phyloP scores from a whole-genome alignment of 1,140 invertebrate genomes.

The Brachionus rotundiformis region DNA sequence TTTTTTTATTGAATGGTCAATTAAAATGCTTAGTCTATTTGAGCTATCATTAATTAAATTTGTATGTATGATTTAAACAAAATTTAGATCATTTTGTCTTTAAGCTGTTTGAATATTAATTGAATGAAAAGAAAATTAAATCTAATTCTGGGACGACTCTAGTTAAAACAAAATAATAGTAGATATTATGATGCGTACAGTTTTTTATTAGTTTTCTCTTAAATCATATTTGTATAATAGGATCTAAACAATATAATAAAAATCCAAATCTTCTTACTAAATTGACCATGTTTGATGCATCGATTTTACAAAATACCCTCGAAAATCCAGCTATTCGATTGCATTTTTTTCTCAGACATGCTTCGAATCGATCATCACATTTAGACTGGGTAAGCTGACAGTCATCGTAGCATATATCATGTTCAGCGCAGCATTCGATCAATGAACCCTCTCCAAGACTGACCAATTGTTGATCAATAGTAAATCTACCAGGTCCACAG shows the following conservation, averaged over 20 bases:
- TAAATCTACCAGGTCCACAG: conserved; percentile 13
- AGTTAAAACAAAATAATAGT: too few species aligned
- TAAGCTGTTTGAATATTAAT: too few species aligned
- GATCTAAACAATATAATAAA: conserved; percentile 1
- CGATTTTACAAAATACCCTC: background rate
- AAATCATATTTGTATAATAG: background rate
- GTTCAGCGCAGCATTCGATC: background rate
- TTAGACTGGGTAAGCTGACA: background rate
- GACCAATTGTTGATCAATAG: background rate
- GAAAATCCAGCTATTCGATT: background rate
- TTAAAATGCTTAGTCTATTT: too few species aligned
- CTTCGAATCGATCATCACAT: conserved; percentile 22
- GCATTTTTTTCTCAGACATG: background rate
- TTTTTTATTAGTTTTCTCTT: too few species aligned
- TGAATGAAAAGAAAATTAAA: too few species aligned
- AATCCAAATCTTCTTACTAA: conserved; percentile 11
- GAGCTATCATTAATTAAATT: too few species aligned
- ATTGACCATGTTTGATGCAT: conserved; percentile 27
- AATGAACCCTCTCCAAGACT: background rate
- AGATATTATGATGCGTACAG: too few species aligned
- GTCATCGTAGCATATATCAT: conserved; percentile 22
- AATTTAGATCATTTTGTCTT: too few species aligned
- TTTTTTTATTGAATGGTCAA: too few species aligned
- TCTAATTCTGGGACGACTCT: too few species aligned
- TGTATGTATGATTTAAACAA: too few species aligned